A percentile compares a stretch with the other conserved stretches of the same genome.
phyloP scores from a whole-genome alignment of 2,888 invertebrate genomes.

The Amitus sp. region DNA sequence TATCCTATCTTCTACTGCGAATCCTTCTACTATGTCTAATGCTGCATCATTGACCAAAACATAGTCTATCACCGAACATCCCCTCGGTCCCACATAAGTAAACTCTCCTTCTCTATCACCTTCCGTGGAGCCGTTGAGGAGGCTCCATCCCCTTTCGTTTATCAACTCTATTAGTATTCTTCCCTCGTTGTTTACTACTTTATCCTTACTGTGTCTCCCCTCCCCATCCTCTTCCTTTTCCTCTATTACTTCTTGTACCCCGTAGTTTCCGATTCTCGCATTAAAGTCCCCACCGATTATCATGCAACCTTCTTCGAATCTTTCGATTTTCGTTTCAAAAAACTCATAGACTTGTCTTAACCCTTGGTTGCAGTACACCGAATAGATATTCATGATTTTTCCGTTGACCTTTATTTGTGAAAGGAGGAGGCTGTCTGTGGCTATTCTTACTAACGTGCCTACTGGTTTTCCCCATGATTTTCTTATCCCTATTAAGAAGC shows the following conservation, averaged over 20 bases:
- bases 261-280: constrained; percentile 16
- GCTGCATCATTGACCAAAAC: constrained; percentile 18
- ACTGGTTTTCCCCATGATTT: too few relatives aligned
- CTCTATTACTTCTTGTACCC: constrained; percentile 9
- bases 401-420: too few relatives aligned
- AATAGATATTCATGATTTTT: constrained; percentile 4
- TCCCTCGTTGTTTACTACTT: constrained; percentile 16
- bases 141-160: constrained; percentile 27
- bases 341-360: background rate
- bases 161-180: constrained; percentile 15
- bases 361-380: constrained; percentile 5
- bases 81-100: constrained; percentile 25
- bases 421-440: too few relatives aligned
- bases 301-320: constrained; percentile 3
- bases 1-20: constrained; percentile 16
- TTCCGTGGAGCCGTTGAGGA: constrained; percentile 27
- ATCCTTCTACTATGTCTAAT: constrained; percentile 6
- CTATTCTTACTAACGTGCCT: too few relatives aligned
- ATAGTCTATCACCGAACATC: constrained; percentile 34
- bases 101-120: constrained; percentile 35
- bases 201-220: constrained; percentile 14
- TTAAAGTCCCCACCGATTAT: constrained; percentile 28
- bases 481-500: constrained; percentile 28
- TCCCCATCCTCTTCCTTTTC: background rate
- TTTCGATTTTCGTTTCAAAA: background rate